phyloP scores from a whole-genome alignment of 2,888 invertebrate genomes.

The Vesta saturnalis region DNA sequence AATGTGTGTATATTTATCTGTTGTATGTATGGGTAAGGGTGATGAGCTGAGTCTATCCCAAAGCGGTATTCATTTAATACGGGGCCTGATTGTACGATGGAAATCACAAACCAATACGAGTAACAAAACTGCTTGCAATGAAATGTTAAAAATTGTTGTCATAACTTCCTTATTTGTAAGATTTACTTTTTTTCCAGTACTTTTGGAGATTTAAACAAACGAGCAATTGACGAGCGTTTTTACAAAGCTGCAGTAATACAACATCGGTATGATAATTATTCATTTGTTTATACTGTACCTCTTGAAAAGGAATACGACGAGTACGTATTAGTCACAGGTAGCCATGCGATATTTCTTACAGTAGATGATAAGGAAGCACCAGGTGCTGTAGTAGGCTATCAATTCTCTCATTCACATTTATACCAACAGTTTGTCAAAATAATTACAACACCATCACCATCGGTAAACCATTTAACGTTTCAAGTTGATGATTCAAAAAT shows the following conservation, averaged over 20 bases:
- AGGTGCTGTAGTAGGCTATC: conserved; percentile 89
- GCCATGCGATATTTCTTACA: conserved; percentile 84
- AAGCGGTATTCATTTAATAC: too few species aligned
- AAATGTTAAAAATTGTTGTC: too few species aligned
- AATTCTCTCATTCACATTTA: conserved; percentile 79
- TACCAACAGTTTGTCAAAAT: conserved; percentile 76
- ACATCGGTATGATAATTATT: conserved; percentile 78
- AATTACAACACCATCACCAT: conserved; percentile 61
- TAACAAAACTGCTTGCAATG: too few species aligned
- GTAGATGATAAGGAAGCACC: conserved; percentile 82
- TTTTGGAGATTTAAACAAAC: conserved; percentile 79
- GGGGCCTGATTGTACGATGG: too few species aligned
- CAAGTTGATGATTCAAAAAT: neutral
- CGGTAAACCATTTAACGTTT: conserved; percentile 36
- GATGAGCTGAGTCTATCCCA: too few species aligned
- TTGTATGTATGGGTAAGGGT: too few species aligned
- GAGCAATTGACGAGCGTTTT: conserved; percentile 90
- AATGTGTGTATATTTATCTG: too few species aligned
- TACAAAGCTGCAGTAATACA: conserved; percentile 90
- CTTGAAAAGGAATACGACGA: conserved; percentile 63
- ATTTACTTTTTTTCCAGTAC: conserved; percentile 63
- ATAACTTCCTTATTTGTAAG: too few species aligned
- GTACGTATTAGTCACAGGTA: conserved; percentile 79
- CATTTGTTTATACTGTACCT: conserved; percentile 82
- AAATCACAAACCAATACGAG: too few species aligned